Evolutionary conservation across 2,888 invertebrate genomes (phyloP).

Genomic region (Onchidella celtica): DNA sequence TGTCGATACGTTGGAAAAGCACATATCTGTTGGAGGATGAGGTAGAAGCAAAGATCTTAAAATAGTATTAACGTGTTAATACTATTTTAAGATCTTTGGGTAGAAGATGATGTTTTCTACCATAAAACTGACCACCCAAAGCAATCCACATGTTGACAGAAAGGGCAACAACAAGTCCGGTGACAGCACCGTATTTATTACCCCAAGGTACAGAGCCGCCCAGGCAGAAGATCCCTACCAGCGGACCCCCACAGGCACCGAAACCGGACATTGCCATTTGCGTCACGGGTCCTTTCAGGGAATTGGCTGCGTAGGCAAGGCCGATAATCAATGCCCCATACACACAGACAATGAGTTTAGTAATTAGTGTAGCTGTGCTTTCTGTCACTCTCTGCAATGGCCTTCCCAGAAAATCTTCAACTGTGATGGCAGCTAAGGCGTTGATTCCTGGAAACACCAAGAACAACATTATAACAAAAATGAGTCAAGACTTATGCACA

Average conservation of each 20-base stretch:
- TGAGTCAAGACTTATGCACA: too few relatives aligned
- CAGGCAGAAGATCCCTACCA: conserved; percentile 60
- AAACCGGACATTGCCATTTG: conserved; percentile 60
- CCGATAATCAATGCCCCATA: conserved; percentile 58
- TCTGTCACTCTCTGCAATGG: conserved; percentile 48
- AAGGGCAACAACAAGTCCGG: conserved; percentile 23
- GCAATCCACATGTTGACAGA: conserved; percentile 42
- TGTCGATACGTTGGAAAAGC: neutral
- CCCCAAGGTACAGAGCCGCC: conserved; percentile 59
- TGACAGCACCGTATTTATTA: conserved; percentile 48
- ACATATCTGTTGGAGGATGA: conserved; percentile 38
- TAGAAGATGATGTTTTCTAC: too few relatives aligned
- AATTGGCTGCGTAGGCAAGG: conserved; percentile 58
- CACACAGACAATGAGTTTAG: conserved; percentile 58
- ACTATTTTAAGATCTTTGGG: too few relatives aligned
- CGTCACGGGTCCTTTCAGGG: conserved; percentile 58
- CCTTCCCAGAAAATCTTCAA: conserved; percentile 59
- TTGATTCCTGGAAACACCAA: conserved; percentile 61
- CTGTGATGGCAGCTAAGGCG: conserved; percentile 62
- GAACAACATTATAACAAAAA: too few relatives aligned
- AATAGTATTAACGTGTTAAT: too few relatives aligned
- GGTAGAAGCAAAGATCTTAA: too few relatives aligned
- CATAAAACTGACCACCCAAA: conserved; percentile 41
- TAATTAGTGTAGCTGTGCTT: conserved; percentile 55
- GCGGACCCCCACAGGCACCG: conserved; percentile 63